A percentile compares a stretch with the other conserved stretches of the same genome.
Evolutionary conservation across 2,888 invertebrate genomes (phyloP).

Genomic region (Pseudococcus longispinus): DNA sequence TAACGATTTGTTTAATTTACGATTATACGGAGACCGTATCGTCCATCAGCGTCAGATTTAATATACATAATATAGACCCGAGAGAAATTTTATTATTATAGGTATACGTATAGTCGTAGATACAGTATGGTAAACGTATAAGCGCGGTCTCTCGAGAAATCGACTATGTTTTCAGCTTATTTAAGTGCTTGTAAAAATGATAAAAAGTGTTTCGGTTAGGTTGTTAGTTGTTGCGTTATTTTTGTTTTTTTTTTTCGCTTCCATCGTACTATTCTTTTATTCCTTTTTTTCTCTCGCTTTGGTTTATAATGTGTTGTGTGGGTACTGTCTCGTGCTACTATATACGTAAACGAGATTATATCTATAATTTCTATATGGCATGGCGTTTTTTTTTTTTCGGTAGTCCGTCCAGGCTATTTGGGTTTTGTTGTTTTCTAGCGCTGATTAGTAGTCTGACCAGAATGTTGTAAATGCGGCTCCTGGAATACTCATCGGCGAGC

Average conservation of each 20-base stretch:
- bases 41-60: conserved; percentile 20
- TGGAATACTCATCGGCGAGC: background rate
- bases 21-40: background rate
- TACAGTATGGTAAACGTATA: background rate
- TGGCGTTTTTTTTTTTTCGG: background rate
- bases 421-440: background rate
- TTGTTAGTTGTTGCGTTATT: background rate
- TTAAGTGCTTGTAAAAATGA: background rate
- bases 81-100: background rate
- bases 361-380: background rate
- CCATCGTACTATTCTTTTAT: background rate
- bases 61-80: background rate
- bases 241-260: background rate
- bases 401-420: background rate
- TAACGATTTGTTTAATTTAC: conserved; percentile 26
- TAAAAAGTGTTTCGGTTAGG: background rate
- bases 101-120: background rate
- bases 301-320: no score
- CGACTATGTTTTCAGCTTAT: background rate
- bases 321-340: background rate
- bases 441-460: background rate
- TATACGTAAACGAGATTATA: background rate
- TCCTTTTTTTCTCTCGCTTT: background rate
- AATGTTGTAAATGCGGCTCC: background rate
- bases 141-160: background rate